A percentile compares a stretch with the other conserved stretches of the same genome.
Evolutionary conservation across 2,797 vertebrate species (phyloP).

Genomic region (Chelon labrosus): DNA sequence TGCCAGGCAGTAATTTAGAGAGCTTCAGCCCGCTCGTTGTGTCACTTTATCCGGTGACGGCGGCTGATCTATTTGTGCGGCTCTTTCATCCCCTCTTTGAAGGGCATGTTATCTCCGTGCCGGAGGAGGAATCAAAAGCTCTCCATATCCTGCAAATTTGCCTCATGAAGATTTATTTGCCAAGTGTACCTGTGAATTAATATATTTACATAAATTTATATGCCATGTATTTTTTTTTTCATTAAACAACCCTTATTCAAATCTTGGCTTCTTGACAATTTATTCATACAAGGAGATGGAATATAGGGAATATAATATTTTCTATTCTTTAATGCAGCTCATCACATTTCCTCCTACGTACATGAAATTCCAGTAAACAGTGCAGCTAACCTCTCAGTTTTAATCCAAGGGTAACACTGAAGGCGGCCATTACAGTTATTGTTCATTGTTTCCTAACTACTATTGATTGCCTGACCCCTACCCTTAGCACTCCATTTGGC

Average conservation of each 20-base stretch:
- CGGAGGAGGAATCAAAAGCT: constrained; percentile 29
- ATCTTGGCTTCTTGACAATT: not conserved
- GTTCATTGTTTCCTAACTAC: constrained; percentile 62
- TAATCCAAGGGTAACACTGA: not conserved
- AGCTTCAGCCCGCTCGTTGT: constrained; percentile 59
- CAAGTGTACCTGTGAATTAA: constrained; percentile 7
- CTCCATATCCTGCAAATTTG: constrained; percentile 36
- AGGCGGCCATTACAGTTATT: constrained; percentile 21
- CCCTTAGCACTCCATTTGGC: constrained; percentile 54
- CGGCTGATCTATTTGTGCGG: constrained; percentile 68
- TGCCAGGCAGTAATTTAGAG: constrained; percentile 66
- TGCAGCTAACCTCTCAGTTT: not conserved
- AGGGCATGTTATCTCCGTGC: constrained; percentile 56
- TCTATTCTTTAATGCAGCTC: not conserved
- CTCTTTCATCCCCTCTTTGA: constrained; percentile 65
- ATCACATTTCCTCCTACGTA: not conserved
- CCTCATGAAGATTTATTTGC: constrained; percentile 7
- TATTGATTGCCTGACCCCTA: constrained; percentile 70
- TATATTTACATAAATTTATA: constrained; percentile 14
- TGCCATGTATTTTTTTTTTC: not conserved
- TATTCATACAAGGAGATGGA: not conserved
- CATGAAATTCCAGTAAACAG: not conserved
- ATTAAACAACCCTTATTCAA: not conserved
- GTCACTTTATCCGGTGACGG: constrained; percentile 74
- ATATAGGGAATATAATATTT: too few relatives aligned